These are phyloP conservation scores for Diadumene lineata DNA, from an alignment of 92 coral and sea anemone species.

Conservation along the genomic window DNA sequence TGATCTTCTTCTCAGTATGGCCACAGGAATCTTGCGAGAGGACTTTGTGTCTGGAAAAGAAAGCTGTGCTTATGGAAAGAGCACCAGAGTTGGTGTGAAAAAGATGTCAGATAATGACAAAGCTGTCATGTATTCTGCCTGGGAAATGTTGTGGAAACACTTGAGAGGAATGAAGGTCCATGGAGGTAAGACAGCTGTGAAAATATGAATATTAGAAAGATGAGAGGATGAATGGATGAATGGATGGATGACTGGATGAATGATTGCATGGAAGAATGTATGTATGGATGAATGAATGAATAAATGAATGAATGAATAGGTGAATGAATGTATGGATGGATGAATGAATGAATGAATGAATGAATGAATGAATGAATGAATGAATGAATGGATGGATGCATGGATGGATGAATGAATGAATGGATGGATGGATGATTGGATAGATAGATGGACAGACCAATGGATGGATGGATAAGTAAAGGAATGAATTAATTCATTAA, in stretches of 20 bases:
- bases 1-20: slow-evolving; percentile 82
- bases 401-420: background rate
- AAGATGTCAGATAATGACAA: slow-evolving; percentile 60
- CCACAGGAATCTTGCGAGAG: slow-evolving; percentile 62
- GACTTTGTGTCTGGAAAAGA: slow-evolving; percentile 84
- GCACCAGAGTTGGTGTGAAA: slow-evolving; percentile 68
- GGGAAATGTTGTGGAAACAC: slow-evolving; percentile 67
- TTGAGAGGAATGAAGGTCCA: slow-evolving; percentile 70
- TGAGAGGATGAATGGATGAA: background rate
- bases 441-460: background rate
- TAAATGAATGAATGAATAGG: too few relatives aligned
- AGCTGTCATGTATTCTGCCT: slow-evolving; percentile 64
- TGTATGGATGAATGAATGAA: too few relatives aligned
- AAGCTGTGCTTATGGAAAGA: slow-evolving; percentile 84
- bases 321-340: background rate
- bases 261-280: background rate
- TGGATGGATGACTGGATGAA: background rate
- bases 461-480: background rate
- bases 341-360: background rate
- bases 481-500: too few relatives aligned
- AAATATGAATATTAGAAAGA: too few relatives aligned
- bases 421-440: background rate
- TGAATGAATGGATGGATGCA: background rate
- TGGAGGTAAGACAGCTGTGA: slow-evolving; percentile 61
- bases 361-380: background rate